phyloP scores from a whole-genome alignment of 1,140 invertebrate species.

The Magallana angulata region DNA sequence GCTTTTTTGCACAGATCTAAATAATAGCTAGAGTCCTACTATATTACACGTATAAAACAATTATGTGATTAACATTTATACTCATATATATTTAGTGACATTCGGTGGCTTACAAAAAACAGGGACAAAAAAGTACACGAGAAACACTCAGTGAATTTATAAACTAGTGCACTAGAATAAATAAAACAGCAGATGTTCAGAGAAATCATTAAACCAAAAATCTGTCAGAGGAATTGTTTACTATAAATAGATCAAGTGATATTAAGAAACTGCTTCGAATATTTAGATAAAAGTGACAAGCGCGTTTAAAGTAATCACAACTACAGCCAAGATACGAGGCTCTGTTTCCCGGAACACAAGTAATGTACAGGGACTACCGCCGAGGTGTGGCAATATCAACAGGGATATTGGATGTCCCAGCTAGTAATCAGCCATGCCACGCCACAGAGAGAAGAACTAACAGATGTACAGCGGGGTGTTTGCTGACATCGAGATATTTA shows the following conservation, averaged over 20 bases:
- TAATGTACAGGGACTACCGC: background rate
- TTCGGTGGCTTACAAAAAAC: no score
- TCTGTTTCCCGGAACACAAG: background rate
- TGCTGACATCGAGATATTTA: no score
- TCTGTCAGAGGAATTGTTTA: background rate
- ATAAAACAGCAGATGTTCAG: conserved; percentile 5
- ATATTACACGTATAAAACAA: no score
- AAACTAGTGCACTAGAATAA: background rate
- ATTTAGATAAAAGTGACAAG: conserved; percentile 6
- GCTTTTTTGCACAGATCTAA: no score
- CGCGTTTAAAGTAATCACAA: background rate
- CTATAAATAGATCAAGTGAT: conserved; percentile 17
- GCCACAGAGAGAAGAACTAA: no score
- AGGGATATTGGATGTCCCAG: background rate
- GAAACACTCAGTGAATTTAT: background rate
- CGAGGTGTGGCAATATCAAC: background rate
- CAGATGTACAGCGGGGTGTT: no score
- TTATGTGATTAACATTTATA: no score
- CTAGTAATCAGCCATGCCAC: background rate
- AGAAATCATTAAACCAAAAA: background rate
- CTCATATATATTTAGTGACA: no score
- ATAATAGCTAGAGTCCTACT: no score
- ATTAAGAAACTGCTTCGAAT: conserved; percentile 20
- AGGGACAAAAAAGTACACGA: no score
- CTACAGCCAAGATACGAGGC: background rate